phyloP scores from a whole-genome alignment of 2,888 invertebrate species.

The Mayetiola destructor region DNA sequence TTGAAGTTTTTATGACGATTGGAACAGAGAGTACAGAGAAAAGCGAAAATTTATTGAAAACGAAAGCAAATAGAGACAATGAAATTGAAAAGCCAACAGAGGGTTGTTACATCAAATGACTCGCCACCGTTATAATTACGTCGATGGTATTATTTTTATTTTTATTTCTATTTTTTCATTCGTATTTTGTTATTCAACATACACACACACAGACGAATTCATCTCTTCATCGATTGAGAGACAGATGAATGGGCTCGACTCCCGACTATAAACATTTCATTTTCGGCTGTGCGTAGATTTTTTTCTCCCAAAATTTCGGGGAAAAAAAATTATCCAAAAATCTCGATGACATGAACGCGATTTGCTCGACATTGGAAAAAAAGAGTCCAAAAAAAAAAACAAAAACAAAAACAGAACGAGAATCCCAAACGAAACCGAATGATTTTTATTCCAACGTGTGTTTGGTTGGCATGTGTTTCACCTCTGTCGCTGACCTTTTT shows the following conservation, averaged over 20 bases:
- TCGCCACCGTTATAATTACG: conserved; percentile 1
- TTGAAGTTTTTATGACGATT: too few species aligned
- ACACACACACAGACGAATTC: background rate
- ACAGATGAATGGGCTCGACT: too few species aligned
- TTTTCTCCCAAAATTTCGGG: too few species aligned
- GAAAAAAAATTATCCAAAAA: too few species aligned
- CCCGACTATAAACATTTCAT: background rate
- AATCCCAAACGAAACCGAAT: background rate
- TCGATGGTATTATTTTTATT: too few species aligned
- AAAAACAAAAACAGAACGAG: too few species aligned
- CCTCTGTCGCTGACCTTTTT: conserved; percentile 13
- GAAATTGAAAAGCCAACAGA: background rate
- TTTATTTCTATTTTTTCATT: too few species aligned
- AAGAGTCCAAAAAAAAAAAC: background rate
- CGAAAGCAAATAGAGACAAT: background rate
- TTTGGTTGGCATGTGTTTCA: conserved; percentile 11
- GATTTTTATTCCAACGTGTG: background rate
- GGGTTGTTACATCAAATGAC: conserved; percentile 6
- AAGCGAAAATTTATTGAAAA: background rate
- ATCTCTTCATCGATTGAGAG: conserved; percentile 3
- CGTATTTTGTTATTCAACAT: background rate
- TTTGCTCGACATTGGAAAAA: background rate
- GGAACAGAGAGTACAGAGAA: too few species aligned
- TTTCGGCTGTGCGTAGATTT: background rate
- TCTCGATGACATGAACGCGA: too few species aligned